phyloP scores from a whole-genome alignment of 1,140 invertebrate species.

The Sipha flava region DNA sequence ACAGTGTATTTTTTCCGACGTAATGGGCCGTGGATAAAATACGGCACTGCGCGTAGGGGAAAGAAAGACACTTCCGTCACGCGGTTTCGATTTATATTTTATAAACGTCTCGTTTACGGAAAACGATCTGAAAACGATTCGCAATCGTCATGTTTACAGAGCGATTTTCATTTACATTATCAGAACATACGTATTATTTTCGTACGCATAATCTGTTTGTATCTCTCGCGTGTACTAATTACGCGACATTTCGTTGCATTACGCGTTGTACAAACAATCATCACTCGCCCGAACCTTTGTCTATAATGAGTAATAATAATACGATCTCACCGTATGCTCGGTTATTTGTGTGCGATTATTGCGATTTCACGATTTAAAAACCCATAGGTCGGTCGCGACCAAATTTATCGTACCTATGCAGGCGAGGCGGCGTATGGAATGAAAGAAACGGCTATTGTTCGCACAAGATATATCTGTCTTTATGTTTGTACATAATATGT shows the following conservation, averaged over 20 bases:
- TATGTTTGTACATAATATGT: not conserved
- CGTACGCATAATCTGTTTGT: too few relatives aligned
- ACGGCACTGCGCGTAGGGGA: not conserved
- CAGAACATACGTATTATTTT: too few relatives aligned
- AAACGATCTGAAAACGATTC: not conserved
- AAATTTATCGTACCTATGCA: too few relatives aligned
- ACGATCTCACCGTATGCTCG: too few relatives aligned
- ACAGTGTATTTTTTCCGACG: not conserved
- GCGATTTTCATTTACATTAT: not conserved
- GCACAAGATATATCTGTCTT: not conserved
- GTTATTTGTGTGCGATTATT: too few relatives aligned
- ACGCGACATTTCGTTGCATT: too few relatives aligned
- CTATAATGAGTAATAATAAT: too few relatives aligned
- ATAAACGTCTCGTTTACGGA: not conserved
- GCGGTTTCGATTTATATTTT: not conserved
- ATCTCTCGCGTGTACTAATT: too few relatives aligned
- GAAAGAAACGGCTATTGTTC: not conserved
- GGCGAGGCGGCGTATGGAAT: not conserved
- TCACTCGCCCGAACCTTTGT: too few relatives aligned
- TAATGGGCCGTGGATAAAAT: conserved; percentile 21
- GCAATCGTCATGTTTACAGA: not conserved
- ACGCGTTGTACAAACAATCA: too few relatives aligned
- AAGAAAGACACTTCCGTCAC: conserved; percentile 18
- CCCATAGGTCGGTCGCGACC: too few relatives aligned
- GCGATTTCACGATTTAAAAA: not conserved